phyloP scores from a whole-genome alignment of 1,140 invertebrate species.

The Reticulitermes speratus region DNA sequence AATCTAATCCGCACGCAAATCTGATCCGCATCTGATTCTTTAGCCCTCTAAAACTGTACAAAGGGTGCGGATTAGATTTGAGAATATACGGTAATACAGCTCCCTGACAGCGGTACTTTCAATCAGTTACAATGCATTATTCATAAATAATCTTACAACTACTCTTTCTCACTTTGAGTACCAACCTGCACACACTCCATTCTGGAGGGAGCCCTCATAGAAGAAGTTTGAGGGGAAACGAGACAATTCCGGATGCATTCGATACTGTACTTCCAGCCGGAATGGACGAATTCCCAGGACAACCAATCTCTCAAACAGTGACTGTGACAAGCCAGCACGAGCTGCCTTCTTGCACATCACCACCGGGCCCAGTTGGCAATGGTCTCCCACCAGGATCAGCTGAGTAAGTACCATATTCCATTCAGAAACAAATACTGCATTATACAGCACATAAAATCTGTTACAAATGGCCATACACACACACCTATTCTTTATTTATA shows the following conservation, averaged over 20 bases:
- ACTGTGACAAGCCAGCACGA: slow-evolving; percentile 93
- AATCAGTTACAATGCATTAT: neutral
- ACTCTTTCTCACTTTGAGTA: neutral
- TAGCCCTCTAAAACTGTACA: no score
- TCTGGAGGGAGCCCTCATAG: slow-evolving; percentile 98
- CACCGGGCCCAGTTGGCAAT: slow-evolving; percentile 97
- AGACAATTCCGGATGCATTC: slow-evolving; percentile 97
- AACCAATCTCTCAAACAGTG: slow-evolving; percentile 95
- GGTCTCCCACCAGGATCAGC: slow-evolving; percentile 95
- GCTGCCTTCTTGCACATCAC: slow-evolving; percentile 99
- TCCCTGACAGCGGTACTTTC: no score
- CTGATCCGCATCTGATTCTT: no score
- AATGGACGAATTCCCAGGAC: slow-evolving; percentile 95
- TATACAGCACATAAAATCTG: neutral
- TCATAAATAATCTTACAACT: neutral
- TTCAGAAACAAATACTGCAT: slow-evolving; percentile 22
- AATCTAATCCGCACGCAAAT: no score
- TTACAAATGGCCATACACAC: neutral
- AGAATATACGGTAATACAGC: no score
- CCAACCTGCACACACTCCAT: slow-evolving; percentile 88
- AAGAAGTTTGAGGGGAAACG: slow-evolving; percentile 99
- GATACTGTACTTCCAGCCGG: slow-evolving; percentile 95
- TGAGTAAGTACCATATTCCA: slow-evolving; percentile 48
- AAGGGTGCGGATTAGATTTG: no score
- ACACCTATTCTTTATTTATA: neutral